These are phyloP conservation scores for Heloderma charlesbogerti DNA, from an alignment of 2,113 vertebrate species.

Conservation along the genomic window DNA sequence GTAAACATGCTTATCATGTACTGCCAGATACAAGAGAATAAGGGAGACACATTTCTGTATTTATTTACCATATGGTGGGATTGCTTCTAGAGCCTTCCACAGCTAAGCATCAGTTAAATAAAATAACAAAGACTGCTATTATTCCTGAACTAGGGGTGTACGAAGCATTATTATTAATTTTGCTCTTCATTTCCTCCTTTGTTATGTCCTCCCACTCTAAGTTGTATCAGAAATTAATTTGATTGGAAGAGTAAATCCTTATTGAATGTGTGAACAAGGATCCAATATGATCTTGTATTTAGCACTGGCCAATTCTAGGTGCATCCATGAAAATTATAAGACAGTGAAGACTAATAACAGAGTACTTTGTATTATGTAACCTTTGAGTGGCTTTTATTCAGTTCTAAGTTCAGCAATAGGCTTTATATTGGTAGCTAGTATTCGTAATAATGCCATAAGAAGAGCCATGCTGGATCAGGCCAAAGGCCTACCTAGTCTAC, in stretches of 20 bases:
- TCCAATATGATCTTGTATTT: background rate
- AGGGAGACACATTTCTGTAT: background rate
- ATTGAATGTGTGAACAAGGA: background rate
- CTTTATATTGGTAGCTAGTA: accelerated
- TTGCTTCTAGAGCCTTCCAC: background rate
- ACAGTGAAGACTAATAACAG: background rate
- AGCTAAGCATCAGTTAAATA: background rate
- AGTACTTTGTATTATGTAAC: background rate
- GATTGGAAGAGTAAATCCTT: background rate
- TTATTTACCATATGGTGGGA: background rate
- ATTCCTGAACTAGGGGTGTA: background rate
- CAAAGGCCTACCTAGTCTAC: too few species aligned
- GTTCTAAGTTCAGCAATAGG: background rate
- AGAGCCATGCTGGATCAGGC: too few species aligned
- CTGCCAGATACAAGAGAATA: conserved; percentile 6
- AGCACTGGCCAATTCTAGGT: background rate
- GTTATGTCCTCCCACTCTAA: background rate
- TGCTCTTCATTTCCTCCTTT: background rate
- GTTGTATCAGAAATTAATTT: background rate
- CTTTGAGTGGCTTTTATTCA: background rate
- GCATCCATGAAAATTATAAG: accelerated
- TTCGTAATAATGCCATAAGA: too few species aligned
- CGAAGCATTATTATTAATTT: background rate
- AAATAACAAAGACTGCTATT: background rate
- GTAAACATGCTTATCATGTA: background rate